Evolutionary conservation across 2,113 vertebrate species (phyloP), one percentile per base, ranked within the genome.

Genomic region (Triplophysa rosa): DNA sequence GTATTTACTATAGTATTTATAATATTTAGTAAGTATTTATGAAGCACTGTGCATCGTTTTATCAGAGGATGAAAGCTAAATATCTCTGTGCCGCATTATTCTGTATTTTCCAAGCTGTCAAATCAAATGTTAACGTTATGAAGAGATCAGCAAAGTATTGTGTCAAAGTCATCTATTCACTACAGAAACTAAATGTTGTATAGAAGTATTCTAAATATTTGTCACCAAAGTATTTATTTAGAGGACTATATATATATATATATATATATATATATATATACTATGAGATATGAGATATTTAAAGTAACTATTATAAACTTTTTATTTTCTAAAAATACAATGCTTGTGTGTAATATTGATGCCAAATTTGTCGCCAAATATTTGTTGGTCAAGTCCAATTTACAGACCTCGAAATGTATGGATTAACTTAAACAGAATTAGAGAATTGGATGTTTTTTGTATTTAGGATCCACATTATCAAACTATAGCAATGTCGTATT

Each of bases 161-260:
- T 49, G 33, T 77, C 8, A 56, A 82, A 42, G 77, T 71, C 10
- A 58, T 65, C 26, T 56, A 47, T 80, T 9, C 29, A 19, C 29
- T 8, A 58, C 49, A 45, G n/a, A 52, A 26, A n/a, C 52, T 23
- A 23, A 68, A 19, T 62, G 14, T 64, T 33, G 45, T 61, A 49
- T 75, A 79, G 17, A 64, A 58, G 79, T 29, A 58, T 74, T 78
- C 45, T 79, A 19, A 64, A 68, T 59, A 61, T 23, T 11, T 66
- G 26, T 16, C n/a, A 59, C 61, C 58, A 24, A 26, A 64, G 17
- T 54, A 78, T 82, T 78, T 78, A 62, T 79, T 74, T 56, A 73
- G n/a, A 24, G 14, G 56, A 78, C 19, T 78, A 62, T 69, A 40
- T 56, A 52, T 37, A 37, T 37, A 37, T 7, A 37, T 37, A n/a